Evolutionary conservation across 1,140 invertebrate species (phyloP).

Genomic region (Aphelenchoides avenae): DNA sequence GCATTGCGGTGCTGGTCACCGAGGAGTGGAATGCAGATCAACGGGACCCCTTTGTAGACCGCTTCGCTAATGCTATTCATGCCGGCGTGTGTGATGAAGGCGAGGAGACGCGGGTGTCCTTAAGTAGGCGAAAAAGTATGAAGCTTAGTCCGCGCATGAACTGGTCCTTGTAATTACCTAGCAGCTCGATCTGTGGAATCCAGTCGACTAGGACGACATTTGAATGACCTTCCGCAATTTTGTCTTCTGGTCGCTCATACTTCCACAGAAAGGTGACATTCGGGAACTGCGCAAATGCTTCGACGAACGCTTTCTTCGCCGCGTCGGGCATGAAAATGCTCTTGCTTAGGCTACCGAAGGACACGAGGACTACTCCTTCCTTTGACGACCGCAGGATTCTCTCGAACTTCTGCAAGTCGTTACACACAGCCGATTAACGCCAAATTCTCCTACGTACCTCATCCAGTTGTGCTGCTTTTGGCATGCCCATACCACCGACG

Average conservation of each 20-base stretch:
- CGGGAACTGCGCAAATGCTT: constrained; percentile 14
- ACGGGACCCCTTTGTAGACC: too few relatives aligned
- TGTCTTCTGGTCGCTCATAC: constrained; percentile 24
- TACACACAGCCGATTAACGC: background rate
- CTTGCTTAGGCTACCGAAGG: constrained; percentile 6
- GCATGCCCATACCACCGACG: too few relatives aligned
- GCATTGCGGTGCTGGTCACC: too few relatives aligned
- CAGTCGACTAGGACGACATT: constrained; percentile 14
- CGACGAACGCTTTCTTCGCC: constrained; percentile 16
- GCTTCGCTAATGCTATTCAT: too few relatives aligned
- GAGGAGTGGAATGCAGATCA: too few relatives aligned
- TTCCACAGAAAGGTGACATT: constrained; percentile 19
- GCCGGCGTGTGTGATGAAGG: too few relatives aligned
- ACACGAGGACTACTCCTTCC: constrained; percentile 5
- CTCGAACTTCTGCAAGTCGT: background rate
- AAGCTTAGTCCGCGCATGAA: too few relatives aligned
- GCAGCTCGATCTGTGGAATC: constrained; percentile 13
- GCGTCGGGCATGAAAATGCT: constrained; percentile 2
- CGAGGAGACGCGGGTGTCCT: too few relatives aligned
- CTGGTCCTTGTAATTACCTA: too few relatives aligned
- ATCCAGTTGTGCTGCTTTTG: background rate
- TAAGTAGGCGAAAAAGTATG: too few relatives aligned
- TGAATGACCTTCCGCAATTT: background rate
- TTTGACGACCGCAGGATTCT: constrained; percentile 2
- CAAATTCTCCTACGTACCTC: background rate